Conservation (phyloP, 2,113 vertebrate genomes). For the Aspidoscelis tigris region DNA sequence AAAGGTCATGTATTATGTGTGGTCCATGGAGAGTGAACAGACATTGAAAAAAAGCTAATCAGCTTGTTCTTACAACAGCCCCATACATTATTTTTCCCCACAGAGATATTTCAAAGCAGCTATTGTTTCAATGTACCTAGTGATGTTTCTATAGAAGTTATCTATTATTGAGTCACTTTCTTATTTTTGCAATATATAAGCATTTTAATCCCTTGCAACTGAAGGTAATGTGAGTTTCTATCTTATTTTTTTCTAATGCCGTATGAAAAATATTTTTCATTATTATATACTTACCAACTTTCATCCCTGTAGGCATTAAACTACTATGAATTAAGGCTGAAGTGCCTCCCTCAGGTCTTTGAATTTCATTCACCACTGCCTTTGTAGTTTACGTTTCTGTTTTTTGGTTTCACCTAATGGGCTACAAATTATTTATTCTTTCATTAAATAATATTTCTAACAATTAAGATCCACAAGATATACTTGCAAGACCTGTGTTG, state of each 20-base stretch:
- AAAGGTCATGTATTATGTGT: too few species aligned
- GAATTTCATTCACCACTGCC: conserved; percentile 25
- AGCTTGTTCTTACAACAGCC: too few species aligned
- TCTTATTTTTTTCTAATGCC: conserved; percentile 11
- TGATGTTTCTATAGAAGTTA: not conserved
- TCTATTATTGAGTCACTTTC: not conserved
- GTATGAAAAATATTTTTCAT: not conserved
- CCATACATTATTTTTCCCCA: not conserved
- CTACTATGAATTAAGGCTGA: conserved; percentile 9
- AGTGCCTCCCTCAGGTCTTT: conserved; percentile 23
- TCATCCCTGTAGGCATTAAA: conserved; percentile 21
- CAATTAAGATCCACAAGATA: conserved; percentile 38
- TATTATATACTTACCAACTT: conserved; percentile 15
- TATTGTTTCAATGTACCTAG: not conserved
- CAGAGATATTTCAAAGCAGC: not conserved
- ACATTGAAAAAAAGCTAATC: too few species aligned
- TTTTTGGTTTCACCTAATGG: conserved; percentile 3
- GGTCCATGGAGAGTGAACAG: too few species aligned
- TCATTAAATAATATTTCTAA: conserved; percentile 15
- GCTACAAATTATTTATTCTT: conserved; percentile 21
- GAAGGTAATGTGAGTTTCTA: not conserved
- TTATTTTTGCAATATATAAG: not conserved
- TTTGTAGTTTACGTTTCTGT: conserved; percentile 28
- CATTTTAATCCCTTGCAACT: not conserved
- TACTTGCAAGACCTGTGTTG: not conserved